A percentile compares a stretch with the other conserved stretches of the same genome.
phyloP scores from a whole-genome alignment of 1,140 invertebrate species.

The Drosophila auraria region DNA sequence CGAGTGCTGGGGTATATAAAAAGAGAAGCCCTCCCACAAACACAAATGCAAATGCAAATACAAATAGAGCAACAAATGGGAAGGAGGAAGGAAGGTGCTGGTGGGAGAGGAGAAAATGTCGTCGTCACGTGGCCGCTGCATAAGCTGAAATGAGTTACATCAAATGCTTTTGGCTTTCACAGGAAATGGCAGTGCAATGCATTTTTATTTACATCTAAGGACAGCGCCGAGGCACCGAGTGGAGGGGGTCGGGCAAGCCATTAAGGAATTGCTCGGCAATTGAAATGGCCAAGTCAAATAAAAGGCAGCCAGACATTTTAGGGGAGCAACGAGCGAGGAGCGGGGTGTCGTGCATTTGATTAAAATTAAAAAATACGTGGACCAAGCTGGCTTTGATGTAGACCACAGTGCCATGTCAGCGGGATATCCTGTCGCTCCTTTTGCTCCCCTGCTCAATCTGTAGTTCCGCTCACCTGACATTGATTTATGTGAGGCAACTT shows the following conservation, averaged over 20 bases:
- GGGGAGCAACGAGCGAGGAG: background rate
- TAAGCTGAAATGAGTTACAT: slow-evolving; percentile 76
- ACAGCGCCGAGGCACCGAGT: slow-evolving; percentile 1
- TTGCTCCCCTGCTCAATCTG: background rate
- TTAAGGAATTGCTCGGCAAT: slow-evolving; percentile 82
- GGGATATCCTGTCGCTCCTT: slow-evolving; percentile 30
- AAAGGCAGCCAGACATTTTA: slow-evolving; percentile 26
- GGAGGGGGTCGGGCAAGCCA: slow-evolving; percentile 51
- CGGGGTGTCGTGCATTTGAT: slow-evolving; percentile 65
- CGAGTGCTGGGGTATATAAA: slow-evolving; percentile 19
- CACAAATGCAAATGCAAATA: slow-evolving; percentile 38
- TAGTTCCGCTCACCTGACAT: slow-evolving; percentile 19
- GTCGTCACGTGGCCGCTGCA: slow-evolving; percentile 64
- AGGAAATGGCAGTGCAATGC: slow-evolving; percentile 73
- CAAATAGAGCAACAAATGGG: slow-evolving; percentile 37
- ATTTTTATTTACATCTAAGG: slow-evolving; percentile 77
- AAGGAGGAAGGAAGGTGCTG: background rate
- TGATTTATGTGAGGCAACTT: slow-evolving; percentile 44
- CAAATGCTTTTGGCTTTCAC: slow-evolving; percentile 80
- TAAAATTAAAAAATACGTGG: slow-evolving; percentile 69
- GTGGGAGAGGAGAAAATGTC: slow-evolving; percentile 19
- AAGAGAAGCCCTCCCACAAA: slow-evolving; percentile 15
- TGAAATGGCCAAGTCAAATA: slow-evolving; percentile 70
- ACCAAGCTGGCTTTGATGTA: slow-evolving; percentile 67
- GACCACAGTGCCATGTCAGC: slow-evolving; percentile 29